Conservation (phyloP, 2,888 invertebrate genomes). For the Apamea sordens region DNA sequence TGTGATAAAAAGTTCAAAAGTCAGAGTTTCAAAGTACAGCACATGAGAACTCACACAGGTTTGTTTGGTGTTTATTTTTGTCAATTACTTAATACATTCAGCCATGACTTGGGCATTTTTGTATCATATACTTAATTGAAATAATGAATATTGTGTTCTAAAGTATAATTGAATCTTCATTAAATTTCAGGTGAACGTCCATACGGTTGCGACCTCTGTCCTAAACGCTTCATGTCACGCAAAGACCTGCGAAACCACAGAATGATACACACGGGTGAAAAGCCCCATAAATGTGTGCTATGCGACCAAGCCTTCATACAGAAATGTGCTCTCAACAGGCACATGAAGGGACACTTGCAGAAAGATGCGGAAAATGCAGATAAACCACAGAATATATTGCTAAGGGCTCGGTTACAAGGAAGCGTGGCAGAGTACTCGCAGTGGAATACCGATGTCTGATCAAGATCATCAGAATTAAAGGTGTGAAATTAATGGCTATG, state of each 20-base stretch:
- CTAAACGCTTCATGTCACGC: slow-evolving; percentile 97
- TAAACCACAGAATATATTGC: slow-evolving; percentile 57
- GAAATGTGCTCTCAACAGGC: slow-evolving; percentile 97
- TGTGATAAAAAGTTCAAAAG: slow-evolving; percentile 97
- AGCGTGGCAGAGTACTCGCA: slow-evolving; percentile 52
- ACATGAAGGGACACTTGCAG: slow-evolving; percentile 93
- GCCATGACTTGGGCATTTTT: neutral
- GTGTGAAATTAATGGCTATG: neutral
- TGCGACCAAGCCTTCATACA: slow-evolving; percentile 98
- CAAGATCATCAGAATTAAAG: neutral
- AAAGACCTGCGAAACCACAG: slow-evolving; percentile 98
- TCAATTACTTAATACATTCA: no score
- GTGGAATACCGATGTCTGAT: slow-evolving; percentile 56
- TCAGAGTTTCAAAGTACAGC: slow-evolving; percentile 95
- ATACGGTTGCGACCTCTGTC: slow-evolving; percentile 96
- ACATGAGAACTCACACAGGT: slow-evolving; percentile 95
- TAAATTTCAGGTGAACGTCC: slow-evolving; percentile 92
- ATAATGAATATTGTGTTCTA: neutral
- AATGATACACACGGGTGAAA: slow-evolving; percentile 97
- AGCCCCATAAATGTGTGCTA: slow-evolving; percentile 96
- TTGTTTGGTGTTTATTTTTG: slow-evolving; percentile 23
- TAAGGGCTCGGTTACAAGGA: slow-evolving; percentile 57
- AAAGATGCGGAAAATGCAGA: slow-evolving; percentile 65
- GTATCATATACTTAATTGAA: neutral
- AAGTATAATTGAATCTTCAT: neutral